Evolutionary conservation across 1,140 invertebrate species (phyloP).

Genomic region (Megalonaias nervosa): DNA sequence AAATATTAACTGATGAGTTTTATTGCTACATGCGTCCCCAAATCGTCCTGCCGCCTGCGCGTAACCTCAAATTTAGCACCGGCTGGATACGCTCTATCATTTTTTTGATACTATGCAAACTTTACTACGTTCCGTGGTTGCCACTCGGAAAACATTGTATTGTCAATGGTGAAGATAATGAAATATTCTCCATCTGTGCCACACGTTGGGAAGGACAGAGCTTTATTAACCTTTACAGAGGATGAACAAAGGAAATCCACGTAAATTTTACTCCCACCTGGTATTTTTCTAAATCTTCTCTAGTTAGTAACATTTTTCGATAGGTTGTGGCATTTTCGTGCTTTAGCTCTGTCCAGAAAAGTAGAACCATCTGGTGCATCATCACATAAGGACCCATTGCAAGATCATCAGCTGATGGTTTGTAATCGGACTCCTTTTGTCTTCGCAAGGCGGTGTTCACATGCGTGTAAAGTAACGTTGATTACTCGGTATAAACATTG

Average conservation of each 20-base stretch:
- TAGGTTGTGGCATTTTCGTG: conserved; percentile 9
- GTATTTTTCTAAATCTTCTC: conserved; percentile 18
- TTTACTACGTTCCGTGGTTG: too few species aligned
- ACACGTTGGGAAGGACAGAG: background rate
- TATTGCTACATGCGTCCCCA: too few species aligned
- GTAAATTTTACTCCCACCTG: conserved; percentile 8
- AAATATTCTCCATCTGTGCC: background rate
- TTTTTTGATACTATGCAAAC: too few species aligned
- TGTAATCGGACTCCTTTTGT: conserved; percentile 3
- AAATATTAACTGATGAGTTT: too few species aligned
- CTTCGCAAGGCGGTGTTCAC: conserved; percentile 7
- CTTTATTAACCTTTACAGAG: background rate
- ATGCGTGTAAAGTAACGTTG: conserved; percentile 7
- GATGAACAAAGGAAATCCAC: conserved; percentile 21
- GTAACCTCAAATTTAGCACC: too few species aligned
- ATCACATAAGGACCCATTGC: conserved; percentile 16
- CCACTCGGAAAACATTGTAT: background rate
- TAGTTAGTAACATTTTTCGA: conserved; percentile 5
- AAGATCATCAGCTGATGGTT: conserved; percentile 14
- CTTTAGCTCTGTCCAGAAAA: conserved; percentile 6
- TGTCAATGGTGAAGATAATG: conserved; percentile 13
- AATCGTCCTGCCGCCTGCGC: too few species aligned
- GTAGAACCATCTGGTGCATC: background rate
- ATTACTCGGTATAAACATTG: conserved; percentile 8
- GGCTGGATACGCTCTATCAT: too few species aligned